A percentile compares a stretch with the other conserved stretches of the same genome.
phyloP scores from a whole-genome alignment of 1,140 invertebrate genomes.

The Cepaea nemoralis region DNA sequence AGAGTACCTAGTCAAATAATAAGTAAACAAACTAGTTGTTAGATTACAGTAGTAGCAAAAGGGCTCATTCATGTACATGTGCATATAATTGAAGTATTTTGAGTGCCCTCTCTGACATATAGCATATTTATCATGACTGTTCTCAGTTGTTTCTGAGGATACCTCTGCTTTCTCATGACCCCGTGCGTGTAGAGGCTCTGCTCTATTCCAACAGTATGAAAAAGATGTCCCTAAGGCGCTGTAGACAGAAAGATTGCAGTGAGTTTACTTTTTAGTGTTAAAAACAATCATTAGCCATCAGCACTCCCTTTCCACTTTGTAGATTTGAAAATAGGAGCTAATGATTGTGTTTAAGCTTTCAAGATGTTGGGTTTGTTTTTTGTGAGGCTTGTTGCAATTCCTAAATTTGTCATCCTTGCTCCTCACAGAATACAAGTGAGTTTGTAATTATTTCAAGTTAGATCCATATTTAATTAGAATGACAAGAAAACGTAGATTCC shows the following conservation, averaged over 20 bases:
- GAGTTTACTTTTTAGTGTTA: conserved; percentile 11
- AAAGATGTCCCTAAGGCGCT: conserved; percentile 41
- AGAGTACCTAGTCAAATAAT: too few species aligned
- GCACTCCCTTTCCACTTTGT: neutral
- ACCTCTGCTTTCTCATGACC: conserved; percentile 28
- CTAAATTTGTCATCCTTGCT: too few species aligned
- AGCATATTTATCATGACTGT: neutral
- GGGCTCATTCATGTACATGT: conserved; percentile 6
- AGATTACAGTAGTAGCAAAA: neutral
- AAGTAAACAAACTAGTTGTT: too few species aligned
- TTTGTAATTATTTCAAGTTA: too few species aligned
- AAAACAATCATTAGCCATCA: neutral
- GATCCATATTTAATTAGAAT: too few species aligned
- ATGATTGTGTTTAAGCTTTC: too few species aligned
- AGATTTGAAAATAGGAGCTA: neutral
- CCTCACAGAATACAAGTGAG: too few species aligned
- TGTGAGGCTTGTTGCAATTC: too few species aligned
- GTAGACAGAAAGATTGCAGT: conserved; percentile 36
- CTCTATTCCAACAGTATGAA: conserved; percentile 41
- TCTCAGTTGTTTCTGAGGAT: conserved; percentile 37
- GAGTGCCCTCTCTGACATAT: neutral
- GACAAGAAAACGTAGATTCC: too few species aligned
- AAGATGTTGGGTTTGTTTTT: too few species aligned
- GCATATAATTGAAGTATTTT: neutral
- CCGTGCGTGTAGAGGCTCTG: conserved; percentile 24